Evolutionary conservation across 1,140 invertebrate species (phyloP), one percentile per base, ranked within the genome.

Genomic region (Telenomus remus): DNA sequence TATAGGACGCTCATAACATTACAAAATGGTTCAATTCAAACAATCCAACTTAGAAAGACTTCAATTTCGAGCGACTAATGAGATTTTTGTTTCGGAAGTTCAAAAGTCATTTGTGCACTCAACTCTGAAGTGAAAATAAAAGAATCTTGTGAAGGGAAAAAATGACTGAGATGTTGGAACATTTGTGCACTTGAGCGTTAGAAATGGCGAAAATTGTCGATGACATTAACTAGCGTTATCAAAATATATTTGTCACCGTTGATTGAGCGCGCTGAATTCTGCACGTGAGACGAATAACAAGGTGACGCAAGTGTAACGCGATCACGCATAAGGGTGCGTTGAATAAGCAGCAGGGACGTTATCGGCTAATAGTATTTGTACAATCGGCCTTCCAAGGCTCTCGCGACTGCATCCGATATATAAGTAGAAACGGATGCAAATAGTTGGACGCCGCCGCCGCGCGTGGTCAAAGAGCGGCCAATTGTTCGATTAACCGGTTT

Each of bases 221-320:
- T 43, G 60, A 54, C 60, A 64, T 44, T 64, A 47, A 54, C 47
- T 47, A 48, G 54, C 43, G 39, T 4, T 50, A 66, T 66, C 51
- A 56, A 66, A 49, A 56, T 56, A 66, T 50, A 34, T 66, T 56
- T 66, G 53, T 56, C 53, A 66, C 63, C 53, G 63, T 66, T 56
- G 15, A 13, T 9, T 66, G 53, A 66, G 39, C 63, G 35, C 9
- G 34, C 12, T 66, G 63, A 66, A 66, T 66, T 66, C 56, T 66
- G n/a, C 46, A 34, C 44, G 53, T 13, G 11, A 53, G 46, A 66
- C 50, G 50, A 27, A 27, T 27, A 27, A 27, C 19, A 6, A 27
- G 19, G 2, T 27, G 19, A 27, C 19, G 19, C 6, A 6, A 27
- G 2, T 27, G 19, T 27, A 6, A 27, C 19, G 19, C 42, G 50